These are phyloP conservation scores for Pandemis corylana DNA, from an alignment of 2,888 invertebrate genomes.

Conservation along the genomic window DNA sequence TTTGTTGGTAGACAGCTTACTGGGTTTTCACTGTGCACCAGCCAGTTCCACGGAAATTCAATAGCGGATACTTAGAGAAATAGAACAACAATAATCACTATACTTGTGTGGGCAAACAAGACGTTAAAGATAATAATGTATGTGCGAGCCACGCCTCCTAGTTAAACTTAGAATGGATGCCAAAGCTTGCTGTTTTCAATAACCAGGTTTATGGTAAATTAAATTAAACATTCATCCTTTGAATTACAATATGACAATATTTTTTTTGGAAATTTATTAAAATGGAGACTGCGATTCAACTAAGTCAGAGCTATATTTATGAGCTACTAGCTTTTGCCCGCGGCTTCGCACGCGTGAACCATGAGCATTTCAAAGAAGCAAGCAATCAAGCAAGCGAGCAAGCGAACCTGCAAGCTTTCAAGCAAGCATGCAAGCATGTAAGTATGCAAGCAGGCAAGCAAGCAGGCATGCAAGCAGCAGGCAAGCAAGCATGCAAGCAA, in stretches of 20 bases:
- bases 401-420: too few species aligned
- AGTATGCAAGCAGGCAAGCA: too few species aligned
- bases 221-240: background rate
- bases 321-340: too few species aligned
- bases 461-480: too few species aligned
- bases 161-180: slow-evolving; percentile 2
- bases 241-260: background rate
- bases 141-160: slow-evolving; percentile 18
- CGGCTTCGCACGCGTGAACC: too few species aligned
- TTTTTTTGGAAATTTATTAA: background rate
- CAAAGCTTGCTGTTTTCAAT: background rate
- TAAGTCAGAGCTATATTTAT: too few species aligned
- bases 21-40: background rate
- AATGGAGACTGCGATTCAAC: background rate
- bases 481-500: too few species aligned
- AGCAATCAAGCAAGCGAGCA: too few species aligned
- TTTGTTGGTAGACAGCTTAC: background rate
- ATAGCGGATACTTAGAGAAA: slow-evolving; percentile 36
- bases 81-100: slow-evolving; percentile 40
- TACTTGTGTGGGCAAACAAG: slow-evolving; percentile 40
- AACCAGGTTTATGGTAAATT: background rate
- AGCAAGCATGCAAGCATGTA: too few species aligned
- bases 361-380: too few species aligned
- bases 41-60: slow-evolving; percentile 40
- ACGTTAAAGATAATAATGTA: slow-evolving; percentile 31